phyloP scores from a whole-genome alignment of 2,888 invertebrate species.

The Andrena fulva region DNA sequence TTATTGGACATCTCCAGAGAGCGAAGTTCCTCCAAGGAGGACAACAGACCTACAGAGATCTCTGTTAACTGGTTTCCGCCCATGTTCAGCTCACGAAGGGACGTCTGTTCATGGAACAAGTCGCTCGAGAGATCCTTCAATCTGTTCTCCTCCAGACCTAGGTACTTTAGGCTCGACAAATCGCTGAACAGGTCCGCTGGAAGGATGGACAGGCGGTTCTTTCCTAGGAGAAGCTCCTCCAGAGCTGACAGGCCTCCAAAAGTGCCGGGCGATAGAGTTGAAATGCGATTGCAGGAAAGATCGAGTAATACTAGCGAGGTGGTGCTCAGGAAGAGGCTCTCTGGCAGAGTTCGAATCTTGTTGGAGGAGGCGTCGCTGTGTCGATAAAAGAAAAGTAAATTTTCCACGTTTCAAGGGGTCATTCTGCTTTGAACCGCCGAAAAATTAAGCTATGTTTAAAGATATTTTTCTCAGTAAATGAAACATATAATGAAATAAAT shows the following conservation, averaged over 20 bases:
- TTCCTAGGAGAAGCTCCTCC: conserved; percentile 89
- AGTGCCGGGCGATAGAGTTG: conserved; percentile 88
- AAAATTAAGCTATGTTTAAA: too few species aligned
- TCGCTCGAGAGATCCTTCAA: conserved; percentile 87
- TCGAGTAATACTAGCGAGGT: conserved; percentile 86
- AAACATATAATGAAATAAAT: too few species aligned
- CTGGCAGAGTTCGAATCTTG: conserved; percentile 87
- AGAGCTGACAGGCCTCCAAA: conserved; percentile 87
- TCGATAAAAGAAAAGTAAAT: not conserved
- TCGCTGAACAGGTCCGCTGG: conserved; percentile 87
- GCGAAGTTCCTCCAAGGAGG: conserved; percentile 86
- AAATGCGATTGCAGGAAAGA: conserved; percentile 91
- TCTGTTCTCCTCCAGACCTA: conserved; percentile 89
- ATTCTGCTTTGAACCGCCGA: too few species aligned
- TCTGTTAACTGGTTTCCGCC: conserved; percentile 88
- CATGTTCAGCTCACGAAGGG: conserved; percentile 89
- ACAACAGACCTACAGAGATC: conserved; percentile 87
- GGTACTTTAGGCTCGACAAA: conserved; percentile 87
- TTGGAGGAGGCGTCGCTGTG: conserved; percentile 88
- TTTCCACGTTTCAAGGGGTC: too few species aligned
- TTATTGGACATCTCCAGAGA: conserved; percentile 90
- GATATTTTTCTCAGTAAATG: too few species aligned
- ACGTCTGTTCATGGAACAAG: conserved; percentile 87
- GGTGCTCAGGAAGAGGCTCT: conserved; percentile 86
- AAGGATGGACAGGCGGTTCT: conserved; percentile 88